Percentiles rank a stretch among this genome's conserved stretches.
Evolutionary conservation across 2,888 invertebrate species (phyloP).

Genomic region (Bombylius discolor): DNA sequence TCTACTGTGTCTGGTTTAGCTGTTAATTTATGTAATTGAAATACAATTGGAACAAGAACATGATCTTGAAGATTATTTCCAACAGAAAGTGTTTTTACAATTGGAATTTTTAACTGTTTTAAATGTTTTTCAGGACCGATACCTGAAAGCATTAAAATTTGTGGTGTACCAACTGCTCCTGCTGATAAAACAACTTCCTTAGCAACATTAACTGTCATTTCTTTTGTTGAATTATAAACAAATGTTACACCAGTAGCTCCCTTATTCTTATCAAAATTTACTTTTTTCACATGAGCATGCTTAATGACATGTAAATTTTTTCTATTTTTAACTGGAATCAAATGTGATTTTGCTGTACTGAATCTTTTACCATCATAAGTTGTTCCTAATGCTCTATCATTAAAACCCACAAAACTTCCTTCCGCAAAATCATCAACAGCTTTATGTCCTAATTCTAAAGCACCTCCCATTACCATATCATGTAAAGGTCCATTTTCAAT

Average conservation of each 20-base stretch:
- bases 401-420: conserved; percentile 38
- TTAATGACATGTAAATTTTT: conserved; percentile 47
- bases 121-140: conserved; percentile 25
- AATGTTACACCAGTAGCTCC: conserved; percentile 40
- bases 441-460: conserved; percentile 45
- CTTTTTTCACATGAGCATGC: conserved; percentile 41
- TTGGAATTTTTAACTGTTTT: conserved; percentile 17
- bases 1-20: conserved; percentile 20
- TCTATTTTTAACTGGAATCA: conserved; percentile 40
- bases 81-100: conserved; percentile 34
- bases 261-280: conserved; percentile 38
- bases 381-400: conserved; percentile 36
- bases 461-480: conserved; percentile 38
- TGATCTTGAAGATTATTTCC: conserved; percentile 73
- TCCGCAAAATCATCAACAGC: conserved; percentile 30
- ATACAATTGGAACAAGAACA: conserved; percentile 40
- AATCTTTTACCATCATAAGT: conserved; percentile 52
- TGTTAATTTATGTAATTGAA: conserved; percentile 31
- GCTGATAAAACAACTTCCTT: conserved; percentile 30
- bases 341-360: conserved; percentile 60
- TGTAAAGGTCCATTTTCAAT: conserved; percentile 13
- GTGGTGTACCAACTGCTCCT: conserved; percentile 28
- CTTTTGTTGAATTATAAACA: conserved; percentile 30
- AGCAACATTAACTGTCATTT: conserved; percentile 18
- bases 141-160: conserved; percentile 30